phyloP scores from a whole-genome alignment of 2,797 vertebrate genomes.

The Hippopotamyrus pictus region DNA sequence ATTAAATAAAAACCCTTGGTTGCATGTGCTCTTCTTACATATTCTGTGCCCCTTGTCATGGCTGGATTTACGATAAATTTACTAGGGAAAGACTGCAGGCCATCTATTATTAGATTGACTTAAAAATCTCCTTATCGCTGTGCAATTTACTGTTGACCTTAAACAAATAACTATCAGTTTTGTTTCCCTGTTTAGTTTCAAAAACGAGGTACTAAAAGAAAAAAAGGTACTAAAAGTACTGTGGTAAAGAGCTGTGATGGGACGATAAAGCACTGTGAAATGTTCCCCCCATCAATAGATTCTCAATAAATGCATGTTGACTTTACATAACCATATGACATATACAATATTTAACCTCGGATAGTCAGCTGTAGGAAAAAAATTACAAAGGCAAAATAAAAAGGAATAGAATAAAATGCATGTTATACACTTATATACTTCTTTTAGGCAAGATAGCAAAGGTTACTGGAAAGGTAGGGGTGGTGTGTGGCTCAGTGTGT shows the following conservation, averaged over 20 bases:
- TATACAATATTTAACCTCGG: background rate
- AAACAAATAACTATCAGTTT: background rate
- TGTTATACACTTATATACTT: background rate
- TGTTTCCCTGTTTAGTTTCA: background rate
- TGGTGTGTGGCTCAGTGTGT: background rate
- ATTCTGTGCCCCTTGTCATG: background rate
- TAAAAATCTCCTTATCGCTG: background rate
- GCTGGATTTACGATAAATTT: background rate
- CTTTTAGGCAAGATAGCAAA: background rate
- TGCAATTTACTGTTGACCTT: background rate
- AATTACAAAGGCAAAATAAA: background rate
- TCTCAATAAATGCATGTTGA: background rate
- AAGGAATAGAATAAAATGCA: background rate
- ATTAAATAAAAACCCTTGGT: background rate
- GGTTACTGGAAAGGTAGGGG: background rate
- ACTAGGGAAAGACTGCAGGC: background rate
- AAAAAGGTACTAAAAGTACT: background rate
- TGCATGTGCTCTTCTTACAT: background rate
- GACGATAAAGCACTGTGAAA: background rate
- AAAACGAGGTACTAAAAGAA: background rate
- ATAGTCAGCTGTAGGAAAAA: background rate
- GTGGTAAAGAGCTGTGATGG: background rate
- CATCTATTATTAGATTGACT: background rate
- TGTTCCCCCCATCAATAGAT: background rate
- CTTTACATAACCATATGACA: background rate